Conservation (phyloP, 2,113 vertebrate species). For the Mus pahari region DNA sequence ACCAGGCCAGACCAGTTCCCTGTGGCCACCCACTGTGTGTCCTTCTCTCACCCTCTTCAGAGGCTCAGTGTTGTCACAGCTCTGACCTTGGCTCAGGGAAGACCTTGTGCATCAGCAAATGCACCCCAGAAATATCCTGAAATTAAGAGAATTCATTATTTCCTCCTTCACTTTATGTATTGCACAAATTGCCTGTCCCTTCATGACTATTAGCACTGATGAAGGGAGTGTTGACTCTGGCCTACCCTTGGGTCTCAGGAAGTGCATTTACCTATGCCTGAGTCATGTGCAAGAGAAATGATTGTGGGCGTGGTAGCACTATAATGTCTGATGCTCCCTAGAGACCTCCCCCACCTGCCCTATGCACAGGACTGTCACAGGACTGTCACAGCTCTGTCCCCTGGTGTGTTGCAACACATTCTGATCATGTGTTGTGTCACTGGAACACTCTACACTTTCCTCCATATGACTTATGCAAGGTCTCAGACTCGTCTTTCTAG, state of each 20-base stretch:
- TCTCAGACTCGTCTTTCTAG: not conserved
- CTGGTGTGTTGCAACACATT: rapidly evolving
- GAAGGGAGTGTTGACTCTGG: not conserved
- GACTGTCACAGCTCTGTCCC: not conserved
- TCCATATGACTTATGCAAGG: not conserved
- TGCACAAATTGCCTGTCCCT: not conserved
- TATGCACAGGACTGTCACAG: too few species aligned
- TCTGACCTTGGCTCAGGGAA: not conserved
- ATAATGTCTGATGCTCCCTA: too few species aligned
- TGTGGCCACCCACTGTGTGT: not conserved
- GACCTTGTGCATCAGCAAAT: not conserved
- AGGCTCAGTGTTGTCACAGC: not conserved
- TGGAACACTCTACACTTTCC: not conserved
- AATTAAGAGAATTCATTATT: not conserved
- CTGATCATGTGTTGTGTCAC: too few species aligned
- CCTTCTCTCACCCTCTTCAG: not conserved
- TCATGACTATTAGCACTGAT: not conserved
- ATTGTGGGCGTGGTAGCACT: not conserved
- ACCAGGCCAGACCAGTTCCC: not conserved
- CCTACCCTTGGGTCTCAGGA: not conserved
- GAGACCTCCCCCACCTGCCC: not conserved
- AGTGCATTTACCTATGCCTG: not conserved
- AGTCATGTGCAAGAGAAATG: not conserved
- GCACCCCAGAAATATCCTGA: not conserved
- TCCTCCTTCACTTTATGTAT: not conserved